Conservation (phyloP, 2,888 invertebrate genomes). For the Poecilobothrus nobilitatus region DNA sequence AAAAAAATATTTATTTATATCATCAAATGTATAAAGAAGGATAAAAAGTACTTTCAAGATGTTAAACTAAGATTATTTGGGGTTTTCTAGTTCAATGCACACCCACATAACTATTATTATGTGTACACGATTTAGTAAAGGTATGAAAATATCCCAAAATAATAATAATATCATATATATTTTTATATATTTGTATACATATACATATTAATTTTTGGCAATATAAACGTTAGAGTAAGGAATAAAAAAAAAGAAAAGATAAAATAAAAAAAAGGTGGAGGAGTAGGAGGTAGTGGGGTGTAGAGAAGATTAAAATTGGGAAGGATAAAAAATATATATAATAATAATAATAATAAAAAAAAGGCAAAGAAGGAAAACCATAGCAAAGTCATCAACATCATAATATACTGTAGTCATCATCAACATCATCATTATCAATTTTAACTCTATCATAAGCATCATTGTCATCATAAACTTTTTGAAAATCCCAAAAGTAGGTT, state of each 20-base stretch:
- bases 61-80: slow-evolving; percentile 6
- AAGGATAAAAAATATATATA: neutral
- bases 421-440: neutral
- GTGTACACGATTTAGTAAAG: neutral
- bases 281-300: too few relatives aligned
- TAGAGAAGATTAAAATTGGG: neutral
- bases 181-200: too few relatives aligned
- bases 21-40: slow-evolving; percentile 2
- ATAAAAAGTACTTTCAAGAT: neutral
- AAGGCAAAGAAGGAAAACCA: neutral
- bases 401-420: neutral
- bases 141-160: slow-evolving; percentile 1
- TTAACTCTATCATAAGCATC: neutral
- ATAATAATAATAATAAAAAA: neutral
- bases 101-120: slow-evolving; percentile 6
- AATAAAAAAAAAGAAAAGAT: neutral
- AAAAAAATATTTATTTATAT: neutral
- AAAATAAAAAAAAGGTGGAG: neutral
- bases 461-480: slow-evolving; percentile 3
- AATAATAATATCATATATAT: neutral
- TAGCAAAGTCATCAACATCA: neutral
- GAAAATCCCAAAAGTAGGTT: neutral
- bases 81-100: slow-evolving; percentile 1
- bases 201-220: neutral
- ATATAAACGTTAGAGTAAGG: neutral